Percentiles rank a stretch among this genome's conserved stretches.
These are phyloP conservation scores for Micronycteris hirsuta DNA, from an alignment of 2,113 vertebrate genomes.

Conservation along the genomic window DNA sequence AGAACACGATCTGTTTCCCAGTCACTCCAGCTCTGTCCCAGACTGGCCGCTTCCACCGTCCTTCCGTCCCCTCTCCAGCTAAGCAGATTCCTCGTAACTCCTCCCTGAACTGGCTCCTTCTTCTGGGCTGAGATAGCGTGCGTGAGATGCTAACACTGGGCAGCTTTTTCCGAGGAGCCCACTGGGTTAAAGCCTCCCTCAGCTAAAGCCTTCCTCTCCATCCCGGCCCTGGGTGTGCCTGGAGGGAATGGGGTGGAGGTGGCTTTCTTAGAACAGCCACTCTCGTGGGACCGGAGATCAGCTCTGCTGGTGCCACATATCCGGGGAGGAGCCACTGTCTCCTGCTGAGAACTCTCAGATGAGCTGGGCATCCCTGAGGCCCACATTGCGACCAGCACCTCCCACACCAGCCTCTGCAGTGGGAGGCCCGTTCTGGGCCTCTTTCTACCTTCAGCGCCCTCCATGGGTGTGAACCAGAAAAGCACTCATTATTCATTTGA, in stretches of 20 bases:
- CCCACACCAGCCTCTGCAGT: not conserved
- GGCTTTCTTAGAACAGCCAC: not conserved
- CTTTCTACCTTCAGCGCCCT: not conserved
- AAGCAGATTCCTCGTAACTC: too few species aligned
- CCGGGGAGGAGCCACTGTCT: not conserved
- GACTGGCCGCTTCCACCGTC: rapidly evolving
- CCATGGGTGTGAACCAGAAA: not conserved
- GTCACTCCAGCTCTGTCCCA: not conserved
- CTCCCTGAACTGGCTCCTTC: not conserved
- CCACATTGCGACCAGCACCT: not conserved
- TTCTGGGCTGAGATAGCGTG: not conserved
- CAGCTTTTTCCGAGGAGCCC: not conserved
- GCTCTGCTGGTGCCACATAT: not conserved
- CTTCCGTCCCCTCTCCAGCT: not conserved
- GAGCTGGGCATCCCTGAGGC: not conserved
- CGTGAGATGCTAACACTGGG: not conserved
- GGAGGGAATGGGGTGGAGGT: not conserved
- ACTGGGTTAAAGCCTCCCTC: too few species aligned
- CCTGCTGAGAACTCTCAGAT: not conserved
- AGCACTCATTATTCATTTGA: not conserved
- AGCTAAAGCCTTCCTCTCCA: not conserved
- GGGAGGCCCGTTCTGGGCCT: not conserved
- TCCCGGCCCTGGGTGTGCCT: not conserved
- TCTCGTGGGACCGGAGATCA: rapidly evolving
- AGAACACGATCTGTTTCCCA: too few species aligned